A percentile compares a stretch with the other conserved stretches of the same genome.
Conservation (phyloP, 2,888 invertebrate genomes). For the Trichopoda pennipes region DNA sequence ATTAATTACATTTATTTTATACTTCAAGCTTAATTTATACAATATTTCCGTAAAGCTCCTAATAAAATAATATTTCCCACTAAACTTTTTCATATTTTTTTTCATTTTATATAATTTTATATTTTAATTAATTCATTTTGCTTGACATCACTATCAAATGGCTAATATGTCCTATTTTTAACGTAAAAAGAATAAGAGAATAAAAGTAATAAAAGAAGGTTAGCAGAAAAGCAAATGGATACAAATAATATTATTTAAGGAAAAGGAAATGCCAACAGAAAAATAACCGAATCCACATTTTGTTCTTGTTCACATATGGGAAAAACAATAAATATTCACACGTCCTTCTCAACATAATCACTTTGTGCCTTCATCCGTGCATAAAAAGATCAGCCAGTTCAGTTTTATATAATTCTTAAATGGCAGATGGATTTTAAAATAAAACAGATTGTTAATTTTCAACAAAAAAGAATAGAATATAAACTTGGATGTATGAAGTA, state of each 20-base stretch:
- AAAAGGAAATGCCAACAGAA: slow-evolving; percentile 36
- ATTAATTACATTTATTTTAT: not conserved
- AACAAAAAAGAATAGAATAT: too few species aligned
- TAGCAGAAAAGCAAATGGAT: slow-evolving; percentile 6
- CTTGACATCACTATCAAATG: slow-evolving; percentile 62
- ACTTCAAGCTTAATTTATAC: not conserved
- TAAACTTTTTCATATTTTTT: not conserved
- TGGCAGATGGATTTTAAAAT: not conserved
- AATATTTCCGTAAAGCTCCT: not conserved
- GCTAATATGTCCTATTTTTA: slow-evolving; percentile 56
- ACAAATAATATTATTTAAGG: slow-evolving; percentile 35
- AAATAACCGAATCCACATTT: slow-evolving; percentile 22
- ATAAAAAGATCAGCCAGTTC: not conserved
- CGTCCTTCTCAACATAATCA: slow-evolving; percentile 6
- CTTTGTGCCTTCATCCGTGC: not conserved
- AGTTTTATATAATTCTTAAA: slow-evolving; percentile 2
- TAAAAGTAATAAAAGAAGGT: too few species aligned
- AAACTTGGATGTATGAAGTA: too few species aligned
- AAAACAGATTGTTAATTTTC: too few species aligned
- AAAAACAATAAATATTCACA: slow-evolving; percentile 41
- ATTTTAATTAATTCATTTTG: slow-evolving; percentile 66
- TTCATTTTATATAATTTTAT: slow-evolving; percentile 55
- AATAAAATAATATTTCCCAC: not conserved
- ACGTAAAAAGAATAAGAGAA: not conserved
- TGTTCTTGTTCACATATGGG: slow-evolving; percentile 33